phyloP scores from a whole-genome alignment of 2,888 invertebrate species.

The Eupithecia exiguata region DNA sequence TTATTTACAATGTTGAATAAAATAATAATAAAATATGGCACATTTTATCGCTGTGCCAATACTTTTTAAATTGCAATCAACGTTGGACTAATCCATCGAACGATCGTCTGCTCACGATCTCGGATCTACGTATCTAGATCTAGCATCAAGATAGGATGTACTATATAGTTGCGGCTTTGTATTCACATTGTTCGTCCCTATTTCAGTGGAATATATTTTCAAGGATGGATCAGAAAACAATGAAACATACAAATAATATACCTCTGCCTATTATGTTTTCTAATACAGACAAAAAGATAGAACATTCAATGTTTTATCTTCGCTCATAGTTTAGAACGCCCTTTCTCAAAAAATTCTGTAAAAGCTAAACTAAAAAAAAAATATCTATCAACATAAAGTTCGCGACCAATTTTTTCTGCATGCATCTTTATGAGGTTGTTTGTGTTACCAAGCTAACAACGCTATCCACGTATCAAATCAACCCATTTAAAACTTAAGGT shows the following conservation, averaged over 20 bases:
- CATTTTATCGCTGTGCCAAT: constrained; percentile 16
- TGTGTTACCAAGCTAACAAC: constrained; percentile 48
- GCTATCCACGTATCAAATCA: neutral
- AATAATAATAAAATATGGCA: constrained; percentile 48
- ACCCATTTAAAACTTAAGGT: constrained; percentile 12
- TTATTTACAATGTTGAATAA: constrained; percentile 62
- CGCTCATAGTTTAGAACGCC: neutral
- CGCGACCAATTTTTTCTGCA: neutral
- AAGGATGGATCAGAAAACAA: neutral
- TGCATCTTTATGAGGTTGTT: constrained; percentile 48
- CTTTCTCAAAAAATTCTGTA: neutral
- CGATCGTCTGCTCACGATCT: constrained; percentile 5
- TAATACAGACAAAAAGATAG: neutral
- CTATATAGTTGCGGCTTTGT: neutral
- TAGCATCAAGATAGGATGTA: neutral
- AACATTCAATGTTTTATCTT: neutral
- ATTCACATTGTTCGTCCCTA: neutral
- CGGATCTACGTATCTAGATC: neutral
- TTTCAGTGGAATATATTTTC: neutral
- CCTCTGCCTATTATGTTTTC: neutral
- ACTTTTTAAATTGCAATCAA: constrained; percentile 15
- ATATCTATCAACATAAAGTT: neutral
- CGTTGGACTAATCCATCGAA: constrained; percentile 22
- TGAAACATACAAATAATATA: too few species aligned
- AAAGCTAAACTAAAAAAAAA: neutral